phyloP scores from a whole-genome alignment of 2,888 invertebrate genomes.

The Drosophila imparisetae region DNA sequence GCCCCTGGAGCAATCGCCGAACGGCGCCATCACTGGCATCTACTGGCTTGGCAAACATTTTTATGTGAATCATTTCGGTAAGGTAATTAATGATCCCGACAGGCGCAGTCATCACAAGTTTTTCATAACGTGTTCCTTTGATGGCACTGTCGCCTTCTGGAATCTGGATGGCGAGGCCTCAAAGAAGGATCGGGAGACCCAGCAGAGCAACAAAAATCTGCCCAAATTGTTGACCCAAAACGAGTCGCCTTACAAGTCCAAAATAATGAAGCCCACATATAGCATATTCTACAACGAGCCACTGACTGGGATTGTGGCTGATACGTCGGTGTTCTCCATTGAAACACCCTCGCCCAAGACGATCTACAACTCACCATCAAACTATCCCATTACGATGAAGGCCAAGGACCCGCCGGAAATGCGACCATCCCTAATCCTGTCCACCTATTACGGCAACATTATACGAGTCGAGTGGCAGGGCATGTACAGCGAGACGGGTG shows the following conservation, averaged over 20 bases:
- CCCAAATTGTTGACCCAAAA: slow-evolving; percentile 87
- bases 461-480: slow-evolving; percentile 87
- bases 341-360: slow-evolving; percentile 37
- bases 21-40: slow-evolving; percentile 87
- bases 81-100: slow-evolving; percentile 84
- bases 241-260: slow-evolving; percentile 88
- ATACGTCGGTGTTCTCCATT: slow-evolving; percentile 72
- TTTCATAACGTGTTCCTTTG: slow-evolving; percentile 88
- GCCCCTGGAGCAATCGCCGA: slow-evolving; percentile 87
- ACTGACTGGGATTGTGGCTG: slow-evolving; percentile 82
- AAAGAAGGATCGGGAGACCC: slow-evolving; percentile 51
- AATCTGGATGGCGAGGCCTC: slow-evolving; percentile 85
- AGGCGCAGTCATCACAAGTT: slow-evolving; percentile 86
- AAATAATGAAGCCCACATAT: slow-evolving; percentile 88
- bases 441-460: slow-evolving; percentile 81
- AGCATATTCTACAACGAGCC: slow-evolving; percentile 85
- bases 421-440: slow-evolving; percentile 70
- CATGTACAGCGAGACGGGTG: slow-evolving; percentile 87
- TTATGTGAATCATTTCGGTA: slow-evolving; percentile 87
- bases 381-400: slow-evolving; percentile 58
- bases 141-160: slow-evolving; percentile 90
- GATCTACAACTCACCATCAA: slow-evolving; percentile 57
- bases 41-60: slow-evolving; percentile 89
- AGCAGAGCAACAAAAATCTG: slow-evolving; percentile 69
- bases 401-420: slow-evolving; percentile 63